Percentiles rank a stretch among this genome's conserved stretches.
Conservation (phyloP, 2,113 vertebrate species). For the Tetrao urogallus region DNA sequence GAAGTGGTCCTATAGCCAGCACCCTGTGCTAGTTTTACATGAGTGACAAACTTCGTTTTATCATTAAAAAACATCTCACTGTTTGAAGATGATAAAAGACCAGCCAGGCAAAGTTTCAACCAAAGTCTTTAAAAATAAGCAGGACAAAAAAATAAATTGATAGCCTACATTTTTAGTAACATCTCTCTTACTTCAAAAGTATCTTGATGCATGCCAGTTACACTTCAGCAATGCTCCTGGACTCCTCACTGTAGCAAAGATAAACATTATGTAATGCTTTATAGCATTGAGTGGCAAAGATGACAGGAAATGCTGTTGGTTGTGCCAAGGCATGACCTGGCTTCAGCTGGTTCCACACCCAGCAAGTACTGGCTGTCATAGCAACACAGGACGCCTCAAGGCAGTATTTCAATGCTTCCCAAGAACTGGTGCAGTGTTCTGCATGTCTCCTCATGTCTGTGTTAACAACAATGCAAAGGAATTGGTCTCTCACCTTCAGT, state of each 20-base stretch:
- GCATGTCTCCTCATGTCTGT: background rate
- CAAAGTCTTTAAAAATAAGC: background rate
- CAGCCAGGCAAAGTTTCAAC: background rate
- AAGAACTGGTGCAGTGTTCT: background rate
- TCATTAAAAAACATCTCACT: background rate
- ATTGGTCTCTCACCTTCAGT: background rate
- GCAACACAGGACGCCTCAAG: background rate
- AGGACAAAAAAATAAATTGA: background rate
- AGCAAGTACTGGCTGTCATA: background rate
- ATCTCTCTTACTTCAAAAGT: background rate
- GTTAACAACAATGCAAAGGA: background rate
- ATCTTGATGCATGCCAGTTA: background rate
- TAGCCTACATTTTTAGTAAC: background rate
- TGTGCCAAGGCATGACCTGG: background rate
- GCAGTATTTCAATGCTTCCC: background rate
- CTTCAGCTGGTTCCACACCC: background rate
- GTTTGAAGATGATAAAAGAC: background rate
- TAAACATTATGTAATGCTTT: background rate
- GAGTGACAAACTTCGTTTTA: background rate
- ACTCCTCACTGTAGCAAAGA: background rate
- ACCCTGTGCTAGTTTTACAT: background rate
- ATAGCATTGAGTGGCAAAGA: background rate
- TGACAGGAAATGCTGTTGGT: background rate
- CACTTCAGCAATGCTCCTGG: background rate
- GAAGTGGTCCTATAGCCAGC: background rate